phyloP scores from a whole-genome alignment of 2,888 invertebrate genomes.

The Drosophila niveifrons region DNA sequence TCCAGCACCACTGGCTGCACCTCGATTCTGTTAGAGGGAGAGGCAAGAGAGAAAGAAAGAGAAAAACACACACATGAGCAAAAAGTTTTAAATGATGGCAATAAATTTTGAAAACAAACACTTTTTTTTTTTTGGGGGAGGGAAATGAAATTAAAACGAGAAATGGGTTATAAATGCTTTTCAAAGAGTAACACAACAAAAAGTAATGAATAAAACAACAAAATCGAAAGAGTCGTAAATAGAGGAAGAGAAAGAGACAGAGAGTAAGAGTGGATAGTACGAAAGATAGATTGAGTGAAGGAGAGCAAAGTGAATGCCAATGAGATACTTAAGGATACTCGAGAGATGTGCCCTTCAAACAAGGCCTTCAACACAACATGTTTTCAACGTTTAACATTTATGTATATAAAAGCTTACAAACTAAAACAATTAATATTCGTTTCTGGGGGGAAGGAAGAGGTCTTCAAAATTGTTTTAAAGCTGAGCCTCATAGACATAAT shows the following conservation, averaged over 20 bases:
- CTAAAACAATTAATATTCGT: slow-evolving; percentile 49
- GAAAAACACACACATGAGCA: slow-evolving; percentile 18
- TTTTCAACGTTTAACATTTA: slow-evolving; percentile 30
- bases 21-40: slow-evolving; percentile 52
- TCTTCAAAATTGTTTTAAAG: slow-evolving; percentile 75
- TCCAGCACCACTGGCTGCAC: slow-evolving; percentile 52
- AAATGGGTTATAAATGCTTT: slow-evolving; percentile 63
- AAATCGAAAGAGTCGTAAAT: slow-evolving; percentile 42
- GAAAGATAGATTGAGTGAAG: neutral
- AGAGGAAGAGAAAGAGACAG: slow-evolving; percentile 10
- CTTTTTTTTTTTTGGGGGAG: too few relatives aligned
- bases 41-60: slow-evolving; percentile 10
- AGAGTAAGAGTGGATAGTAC: slow-evolving; percentile 4
- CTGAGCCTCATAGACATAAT: slow-evolving; percentile 35
- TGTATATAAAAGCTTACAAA: slow-evolving; percentile 41
- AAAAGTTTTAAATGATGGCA: slow-evolving; percentile 38
- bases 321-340: slow-evolving; percentile 71
- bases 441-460: neutral
- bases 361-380: slow-evolving; percentile 16
- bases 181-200: slow-evolving; percentile 52
- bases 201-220: slow-evolving; percentile 56
- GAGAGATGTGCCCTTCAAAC: slow-evolving; percentile 33
- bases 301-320: slow-evolving; percentile 74
- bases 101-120: slow-evolving; percentile 50
- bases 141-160: slow-evolving; percentile 56